Conservation (phyloP, 2,888 invertebrate species). For the Noctua pronuba region DNA sequence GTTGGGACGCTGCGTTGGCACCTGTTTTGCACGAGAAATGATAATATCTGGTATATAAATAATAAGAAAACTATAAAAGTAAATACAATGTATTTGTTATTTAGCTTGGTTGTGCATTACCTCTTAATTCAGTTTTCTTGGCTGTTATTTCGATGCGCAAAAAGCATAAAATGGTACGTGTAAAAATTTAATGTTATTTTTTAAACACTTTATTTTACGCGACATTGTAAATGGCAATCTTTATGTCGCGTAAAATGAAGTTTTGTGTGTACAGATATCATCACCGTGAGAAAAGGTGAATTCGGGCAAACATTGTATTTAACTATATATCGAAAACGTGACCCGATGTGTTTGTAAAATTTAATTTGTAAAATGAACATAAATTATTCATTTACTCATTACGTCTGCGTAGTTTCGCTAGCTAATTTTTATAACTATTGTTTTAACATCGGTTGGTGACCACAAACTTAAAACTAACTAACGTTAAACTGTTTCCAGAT, state of each 20-base stretch:
- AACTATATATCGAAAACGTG: not conserved
- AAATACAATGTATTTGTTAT: not conserved
- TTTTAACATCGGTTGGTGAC: too few relatives aligned
- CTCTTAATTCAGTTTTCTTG: not conserved
- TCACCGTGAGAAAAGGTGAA: not conserved
- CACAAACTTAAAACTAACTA: too few relatives aligned
- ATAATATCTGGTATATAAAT: slow-evolving; percentile 32
- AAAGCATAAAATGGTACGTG: not conserved
- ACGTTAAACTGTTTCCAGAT: too few relatives aligned
- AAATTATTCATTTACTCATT: not conserved
- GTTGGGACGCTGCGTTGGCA: slow-evolving; percentile 24
- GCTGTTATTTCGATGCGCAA: not conserved
- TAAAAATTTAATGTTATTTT: not conserved
- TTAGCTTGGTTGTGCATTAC: too few relatives aligned
- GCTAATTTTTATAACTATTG: not conserved
- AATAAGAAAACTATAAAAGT: slow-evolving; percentile 8
- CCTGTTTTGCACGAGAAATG: slow-evolving; percentile 29
- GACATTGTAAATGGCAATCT: not conserved
- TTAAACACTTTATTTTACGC: not conserved
- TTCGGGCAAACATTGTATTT: not conserved
- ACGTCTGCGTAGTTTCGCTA: not conserved
- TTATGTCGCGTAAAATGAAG: too few relatives aligned
- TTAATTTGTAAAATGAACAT: not conserved
- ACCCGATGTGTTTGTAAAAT: not conserved
- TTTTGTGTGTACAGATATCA: not conserved